Conservation (phyloP, 2,888 invertebrate genomes). For the Calephelis perditalis region DNA sequence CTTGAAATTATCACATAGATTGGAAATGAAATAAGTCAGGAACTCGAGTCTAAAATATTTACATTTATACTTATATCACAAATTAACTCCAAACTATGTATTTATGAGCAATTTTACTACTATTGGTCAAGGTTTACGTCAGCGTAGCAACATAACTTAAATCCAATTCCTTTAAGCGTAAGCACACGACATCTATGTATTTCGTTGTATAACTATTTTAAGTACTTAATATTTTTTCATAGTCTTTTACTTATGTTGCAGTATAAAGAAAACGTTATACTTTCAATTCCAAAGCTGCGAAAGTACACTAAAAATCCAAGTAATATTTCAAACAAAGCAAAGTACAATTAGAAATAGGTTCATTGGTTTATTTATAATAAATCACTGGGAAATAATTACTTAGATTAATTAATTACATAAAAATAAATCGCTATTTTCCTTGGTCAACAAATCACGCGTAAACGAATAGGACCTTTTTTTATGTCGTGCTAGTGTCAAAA, state of each 20-base stretch:
- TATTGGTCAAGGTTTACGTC: conserved; percentile 60
- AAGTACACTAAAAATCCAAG: too few species aligned
- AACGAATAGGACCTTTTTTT: too few species aligned
- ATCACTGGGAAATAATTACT: too few species aligned
- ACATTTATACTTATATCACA: conserved; percentile 62
- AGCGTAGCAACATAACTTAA: conserved; percentile 20
- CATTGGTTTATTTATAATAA: too few species aligned
- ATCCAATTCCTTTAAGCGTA: conserved; percentile 15
- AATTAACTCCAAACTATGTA: conserved; percentile 61
- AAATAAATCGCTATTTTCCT: too few species aligned
- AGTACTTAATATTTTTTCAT: conserved; percentile 15
- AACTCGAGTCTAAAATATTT: conserved; percentile 56
- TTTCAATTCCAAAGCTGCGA: too few species aligned
- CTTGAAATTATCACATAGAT: conserved; percentile 38
- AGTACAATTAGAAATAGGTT: too few species aligned
- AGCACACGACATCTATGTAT: conserved; percentile 28
- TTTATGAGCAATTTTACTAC: conserved; percentile 71
- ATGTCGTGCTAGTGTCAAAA: too few species aligned
- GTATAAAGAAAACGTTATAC: conserved; percentile 4
- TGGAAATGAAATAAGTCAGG: conserved; percentile 42
- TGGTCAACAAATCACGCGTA: too few species aligned
- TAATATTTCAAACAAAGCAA: too few species aligned
- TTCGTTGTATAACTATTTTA: conserved; percentile 20
- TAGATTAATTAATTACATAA: too few species aligned
- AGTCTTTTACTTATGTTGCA: not conserved